Base-by-base conservation (phyloP, 2,888 invertebrate genomes). In the Ichneumoninae sp. region DNA sequence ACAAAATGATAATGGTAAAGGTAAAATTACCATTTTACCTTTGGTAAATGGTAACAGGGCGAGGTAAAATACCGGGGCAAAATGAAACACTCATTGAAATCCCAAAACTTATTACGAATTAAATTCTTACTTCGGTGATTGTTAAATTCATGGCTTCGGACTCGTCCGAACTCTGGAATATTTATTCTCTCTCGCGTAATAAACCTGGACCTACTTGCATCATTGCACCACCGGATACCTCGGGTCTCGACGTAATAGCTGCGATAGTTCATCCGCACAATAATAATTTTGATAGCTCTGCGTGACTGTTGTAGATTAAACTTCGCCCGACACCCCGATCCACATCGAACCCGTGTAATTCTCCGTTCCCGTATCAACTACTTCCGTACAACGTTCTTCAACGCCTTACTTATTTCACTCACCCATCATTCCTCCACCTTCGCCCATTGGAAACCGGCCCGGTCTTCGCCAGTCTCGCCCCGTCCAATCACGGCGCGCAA, bases 291-390 rank as follows among this genome's bases (percentile, higher is more conserved):
- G 74, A 10, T 69, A 74, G 44, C 44, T 47, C 75, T 60, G 78
- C 84, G 82, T 82, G 84, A 82, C 81, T 74, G 74, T 78, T 57
- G 78, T 50, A 50, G 77, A 82, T 84, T 75, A 79, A 72, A 54
- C 30, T 30, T 33, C 54, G 52, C 16, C 52, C 52, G 66, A 79
- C 66, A 70, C 65, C 72, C 71, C 65, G 16, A 54, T 5, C 19
- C 36, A 30, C 30, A 10, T 36, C n/a, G 2, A 44, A 30, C 54
- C 44, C 44, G 57, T 54, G 40, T 50, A 66, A 52, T 76, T 66
- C 26, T 19, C 66, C 44, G 57, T 75, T 79, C 54, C 62, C 70
- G 66, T 54, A 80, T 70, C 75, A 71, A 83, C 71, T 80, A 80
- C 83, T 83, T 83, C 83, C 83, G 82, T 69, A 52, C 69, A 69